Evolutionary conservation across 2,797 vertebrate species (phyloP).

Genomic region (Periophthalmus magnuspinnatus): DNA sequence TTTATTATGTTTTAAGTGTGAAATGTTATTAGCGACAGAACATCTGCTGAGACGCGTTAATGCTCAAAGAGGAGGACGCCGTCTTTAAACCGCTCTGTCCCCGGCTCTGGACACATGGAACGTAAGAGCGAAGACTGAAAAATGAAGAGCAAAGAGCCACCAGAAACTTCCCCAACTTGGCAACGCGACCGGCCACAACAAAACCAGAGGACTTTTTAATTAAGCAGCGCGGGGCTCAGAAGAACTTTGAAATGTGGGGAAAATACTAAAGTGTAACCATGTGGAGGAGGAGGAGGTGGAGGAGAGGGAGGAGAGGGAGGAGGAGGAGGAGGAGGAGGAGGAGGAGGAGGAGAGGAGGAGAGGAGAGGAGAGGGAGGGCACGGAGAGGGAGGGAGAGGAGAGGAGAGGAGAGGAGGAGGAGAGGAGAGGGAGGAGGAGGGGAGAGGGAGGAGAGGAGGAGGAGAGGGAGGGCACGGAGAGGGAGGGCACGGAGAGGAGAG

Average conservation of each 20-base stretch:
- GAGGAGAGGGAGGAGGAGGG: no score
- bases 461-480: no score
- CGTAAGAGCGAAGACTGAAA: conserved; percentile 32
- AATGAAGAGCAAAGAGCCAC: conserved; percentile 41
- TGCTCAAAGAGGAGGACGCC: background rate
- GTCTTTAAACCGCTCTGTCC: no score
- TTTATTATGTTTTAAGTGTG: no score
- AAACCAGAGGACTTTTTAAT: conserved; percentile 77
- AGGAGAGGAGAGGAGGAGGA: no score
- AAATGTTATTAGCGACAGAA: background rate
- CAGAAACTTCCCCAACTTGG: conserved; percentile 66
- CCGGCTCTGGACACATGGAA: background rate
- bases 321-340: conserved; percentile 66
- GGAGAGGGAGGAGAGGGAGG: conserved; percentile 57
- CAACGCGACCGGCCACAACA: conserved; percentile 71
- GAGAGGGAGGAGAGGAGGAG: no score
- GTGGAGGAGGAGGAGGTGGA: conserved; percentile 61
- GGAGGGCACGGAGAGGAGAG: no score
- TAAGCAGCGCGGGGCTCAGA: conserved; percentile 69
- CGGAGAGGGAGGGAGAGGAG: no score
- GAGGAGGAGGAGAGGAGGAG: conserved; percentile 25
- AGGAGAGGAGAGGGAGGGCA: no score
- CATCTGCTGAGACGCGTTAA: background rate
- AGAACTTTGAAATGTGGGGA: conserved; percentile 72
- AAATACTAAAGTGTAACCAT: conserved; percentile 78